A percentile compares a stretch with the other conserved stretches of the same genome.
phyloP scores from a whole-genome alignment of 1,140 invertebrate species.

The Ericerus pela region DNA sequence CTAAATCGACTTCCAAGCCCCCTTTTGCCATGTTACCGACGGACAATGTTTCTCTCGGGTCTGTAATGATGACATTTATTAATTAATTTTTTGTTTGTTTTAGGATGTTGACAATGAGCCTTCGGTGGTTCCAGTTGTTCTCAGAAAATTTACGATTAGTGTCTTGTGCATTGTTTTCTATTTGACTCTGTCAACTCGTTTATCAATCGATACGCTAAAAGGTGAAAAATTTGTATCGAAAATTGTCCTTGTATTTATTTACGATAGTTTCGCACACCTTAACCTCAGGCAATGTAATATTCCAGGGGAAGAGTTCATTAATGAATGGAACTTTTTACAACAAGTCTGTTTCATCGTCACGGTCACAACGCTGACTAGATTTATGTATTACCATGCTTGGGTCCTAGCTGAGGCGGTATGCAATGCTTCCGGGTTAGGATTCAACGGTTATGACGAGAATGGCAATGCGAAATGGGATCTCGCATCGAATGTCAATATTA shows the following conservation, averaged over 20 bases:
- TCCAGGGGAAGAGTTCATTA: conserved; percentile 49
- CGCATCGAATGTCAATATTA: conserved; percentile 76
- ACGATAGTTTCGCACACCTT: not conserved
- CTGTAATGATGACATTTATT: not conserved
- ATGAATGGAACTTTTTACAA: conserved; percentile 41
- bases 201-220: not conserved
- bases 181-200: not conserved
- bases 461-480: conserved; percentile 69
- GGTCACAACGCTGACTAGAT: conserved; percentile 58
- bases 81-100: not conserved
- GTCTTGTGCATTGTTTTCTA: not conserved
- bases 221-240: not conserved
- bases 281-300: conserved; percentile 15
- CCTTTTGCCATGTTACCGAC: no score
- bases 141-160: not conserved
- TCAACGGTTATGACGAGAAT: conserved; percentile 60
- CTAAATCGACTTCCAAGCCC: no score
- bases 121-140: not conserved
- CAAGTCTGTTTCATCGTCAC: conserved; percentile 64
- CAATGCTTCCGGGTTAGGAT: conserved; percentile 85
- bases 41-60: not conserved
- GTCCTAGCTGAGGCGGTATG: conserved; percentile 82
- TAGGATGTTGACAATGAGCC: not conserved
- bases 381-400: conserved; percentile 97
- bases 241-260: no score